Percentiles rank a stretch among this genome's conserved stretches.
These are phyloP conservation scores for Lutraria rhynchaena DNA, from an alignment of 1,140 invertebrate species.

Conservation along the genomic window DNA sequence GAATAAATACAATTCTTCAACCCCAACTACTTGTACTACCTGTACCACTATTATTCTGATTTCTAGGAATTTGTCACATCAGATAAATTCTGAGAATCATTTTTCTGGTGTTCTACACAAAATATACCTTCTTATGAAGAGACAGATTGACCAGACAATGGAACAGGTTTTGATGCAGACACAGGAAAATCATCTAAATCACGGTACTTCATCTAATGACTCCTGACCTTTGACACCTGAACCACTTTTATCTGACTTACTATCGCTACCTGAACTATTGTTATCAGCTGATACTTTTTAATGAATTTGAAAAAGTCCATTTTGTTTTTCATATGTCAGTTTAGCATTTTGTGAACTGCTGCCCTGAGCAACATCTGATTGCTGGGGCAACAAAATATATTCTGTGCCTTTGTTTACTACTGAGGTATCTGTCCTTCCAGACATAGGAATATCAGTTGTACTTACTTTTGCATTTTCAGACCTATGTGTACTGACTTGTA, in stretches of 20 bases:
- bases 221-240: slow-evolving; percentile 1
- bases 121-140: slow-evolving; percentile 36
- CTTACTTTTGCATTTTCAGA: too few relatives aligned
- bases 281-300: neutral
- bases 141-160: neutral
- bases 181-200: slow-evolving; percentile 18
- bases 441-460: neutral
- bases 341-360: neutral
- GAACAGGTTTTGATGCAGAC: neutral
- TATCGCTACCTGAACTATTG: slow-evolving; percentile 2
- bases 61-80: slow-evolving; percentile 35
- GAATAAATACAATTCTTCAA: slow-evolving; percentile 50
- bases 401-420: slow-evolving; percentile 37
- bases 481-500: neutral
- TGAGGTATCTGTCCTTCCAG: slow-evolving; percentile 40
- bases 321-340: slow-evolving; percentile 30
- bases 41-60: slow-evolving; percentile 13
- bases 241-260: slow-evolving; percentile 36
- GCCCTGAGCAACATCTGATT: slow-evolving; percentile 4
- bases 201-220: slow-evolving; percentile 50
- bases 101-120: slow-evolving; percentile 7
- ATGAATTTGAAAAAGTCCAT: slow-evolving; percentile 41
- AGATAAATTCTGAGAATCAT: slow-evolving; percentile 41
- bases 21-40: slow-evolving; percentile 33
- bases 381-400: slow-evolving; percentile 7